Percentiles rank a stretch among this genome's conserved stretches.
phyloP scores from a whole-genome alignment of 2,888 invertebrate species.

The Bellardia bayeri region DNA sequence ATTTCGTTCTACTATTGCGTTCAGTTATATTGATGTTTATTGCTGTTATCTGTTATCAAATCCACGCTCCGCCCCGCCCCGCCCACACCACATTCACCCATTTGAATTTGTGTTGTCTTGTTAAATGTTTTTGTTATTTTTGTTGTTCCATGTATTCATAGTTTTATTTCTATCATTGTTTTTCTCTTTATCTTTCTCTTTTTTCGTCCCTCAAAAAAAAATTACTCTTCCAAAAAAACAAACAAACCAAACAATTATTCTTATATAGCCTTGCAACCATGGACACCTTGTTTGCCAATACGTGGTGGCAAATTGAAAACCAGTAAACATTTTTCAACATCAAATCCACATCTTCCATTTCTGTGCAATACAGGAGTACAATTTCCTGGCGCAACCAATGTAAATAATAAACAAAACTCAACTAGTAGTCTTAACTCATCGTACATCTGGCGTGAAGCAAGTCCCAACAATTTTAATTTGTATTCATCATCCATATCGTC shows the following conservation, averaged over 20 bases:
- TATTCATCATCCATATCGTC: conserved; percentile 84
- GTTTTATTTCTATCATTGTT: conserved; percentile 74
- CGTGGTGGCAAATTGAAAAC: conserved; percentile 84
- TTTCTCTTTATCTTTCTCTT: conserved; percentile 73
- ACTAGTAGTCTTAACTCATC: conserved; percentile 84
- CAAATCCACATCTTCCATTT: conserved; percentile 84
- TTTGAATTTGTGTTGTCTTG: conserved; percentile 71
- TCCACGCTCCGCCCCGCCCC: neutral
- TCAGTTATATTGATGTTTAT: conserved; percentile 47
- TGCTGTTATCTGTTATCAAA: conserved; percentile 53
- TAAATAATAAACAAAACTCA: conserved; percentile 79
- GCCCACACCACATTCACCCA: conserved; percentile 51
- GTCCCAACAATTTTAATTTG: conserved; percentile 84
- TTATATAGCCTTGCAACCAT: conserved; percentile 83
- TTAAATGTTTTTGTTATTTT: conserved; percentile 66
- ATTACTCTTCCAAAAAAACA: conserved; percentile 41
- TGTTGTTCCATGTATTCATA: conserved; percentile 63
- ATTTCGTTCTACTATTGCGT: neutral
- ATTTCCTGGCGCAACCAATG: conserved; percentile 74
- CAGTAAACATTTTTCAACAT: conserved; percentile 84
- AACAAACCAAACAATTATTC: conserved; percentile 25
- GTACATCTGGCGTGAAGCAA: conserved; percentile 84
- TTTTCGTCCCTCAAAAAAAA: conserved; percentile 72
- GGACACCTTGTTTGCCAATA: conserved; percentile 84
- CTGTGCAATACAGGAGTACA: conserved; percentile 78